Evolutionary conservation across 2,888 invertebrate species (phyloP).

Genomic region (Rhamphomyia laevipes): DNA sequence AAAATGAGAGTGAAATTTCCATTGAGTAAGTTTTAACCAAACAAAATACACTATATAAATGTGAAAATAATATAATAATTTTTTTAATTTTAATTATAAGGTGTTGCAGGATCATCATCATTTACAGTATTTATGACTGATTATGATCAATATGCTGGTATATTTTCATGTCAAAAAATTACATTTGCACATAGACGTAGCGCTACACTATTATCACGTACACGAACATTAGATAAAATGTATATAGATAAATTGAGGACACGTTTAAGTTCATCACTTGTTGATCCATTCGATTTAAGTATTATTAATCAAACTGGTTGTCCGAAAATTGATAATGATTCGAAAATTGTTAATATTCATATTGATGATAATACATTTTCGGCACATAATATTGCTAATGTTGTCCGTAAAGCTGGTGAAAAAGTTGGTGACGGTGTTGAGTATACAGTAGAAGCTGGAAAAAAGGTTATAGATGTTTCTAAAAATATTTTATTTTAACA

Average conservation of each 20-base stretch:
- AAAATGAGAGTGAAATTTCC: slow-evolving; percentile 69
- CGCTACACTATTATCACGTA: slow-evolving; percentile 68
- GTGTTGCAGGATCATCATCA: slow-evolving; percentile 59
- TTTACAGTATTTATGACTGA: slow-evolving; percentile 66
- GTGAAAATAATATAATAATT: too few relatives aligned
- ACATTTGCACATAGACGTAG: slow-evolving; percentile 61
- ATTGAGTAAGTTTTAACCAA: slow-evolving; percentile 50
- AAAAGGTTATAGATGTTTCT: slow-evolving; percentile 34
- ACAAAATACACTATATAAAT: too few relatives aligned
- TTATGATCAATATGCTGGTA: slow-evolving; percentile 59
- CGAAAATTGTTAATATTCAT: slow-evolving; percentile 48
- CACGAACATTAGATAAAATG: slow-evolving; percentile 56
- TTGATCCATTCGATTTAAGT: slow-evolving; percentile 67
- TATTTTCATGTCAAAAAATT: slow-evolving; percentile 69
- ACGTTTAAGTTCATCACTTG: slow-evolving; percentile 48
- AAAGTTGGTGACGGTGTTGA: slow-evolving; percentile 61
- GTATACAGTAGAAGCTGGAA: slow-evolving; percentile 55
- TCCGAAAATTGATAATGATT: slow-evolving; percentile 44
- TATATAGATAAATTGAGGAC: slow-evolving; percentile 59
- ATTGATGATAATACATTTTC: slow-evolving; percentile 67
- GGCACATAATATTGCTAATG: slow-evolving; percentile 56
- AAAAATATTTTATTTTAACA: background rate
- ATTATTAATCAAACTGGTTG: slow-evolving; percentile 61
- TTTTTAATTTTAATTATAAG: slow-evolving; percentile 35
- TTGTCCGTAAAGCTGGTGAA: slow-evolving; percentile 58